Evolutionary conservation across 1,140 invertebrate species (phyloP), one percentile per base, ranked within the genome.

Genomic region (Coptotermes formosanus): DNA sequence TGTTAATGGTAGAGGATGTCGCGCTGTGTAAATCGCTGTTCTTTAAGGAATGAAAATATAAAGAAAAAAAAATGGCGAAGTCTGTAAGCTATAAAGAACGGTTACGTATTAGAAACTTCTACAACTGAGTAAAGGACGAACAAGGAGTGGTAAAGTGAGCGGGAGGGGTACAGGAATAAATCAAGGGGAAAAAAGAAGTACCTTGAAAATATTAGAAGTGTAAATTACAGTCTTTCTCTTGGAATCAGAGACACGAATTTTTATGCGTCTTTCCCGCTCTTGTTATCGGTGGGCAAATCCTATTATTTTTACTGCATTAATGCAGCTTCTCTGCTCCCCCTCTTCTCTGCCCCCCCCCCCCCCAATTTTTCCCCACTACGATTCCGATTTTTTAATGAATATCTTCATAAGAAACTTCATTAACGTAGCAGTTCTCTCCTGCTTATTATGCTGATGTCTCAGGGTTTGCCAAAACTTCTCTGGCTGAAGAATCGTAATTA

Each of bases 291-390:
- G 25, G 59, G 59, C 21, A 64, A 64, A 64, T 64, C 59, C 59
- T 64, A 64, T 64, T 75, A 75, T 75, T 75, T n/a, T 75, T 75
- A 30, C 64, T 30, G 64, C 64, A 75, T 75, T 75, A 75, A 75
- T 75, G 25, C 64, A 55, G 52, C 64, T n/a, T 25, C n/a, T 14
- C 64, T 75, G 8, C n/a, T 16, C 6, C 6, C 6, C 38, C 38
- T 38, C 38, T 38, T 38, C 38, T 38, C 38, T 38, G 38, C 4
- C 38, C 38, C 38, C 38, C 38, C 38, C 38, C 38, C 38, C 38
- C 38, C 38, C 38, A 38, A 2, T 4, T 2, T 38, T 38, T n/a
- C n/a, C 59, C 8, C 3, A 11, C 64, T 25, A 75, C 64, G 2
- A 75, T 30, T 75, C n/a, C 25, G 64, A 75, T 11, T 75, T 75